Evolutionary conservation across 2,888 invertebrate genomes (phyloP).

Genomic region (Therioaphis trifolii): DNA sequence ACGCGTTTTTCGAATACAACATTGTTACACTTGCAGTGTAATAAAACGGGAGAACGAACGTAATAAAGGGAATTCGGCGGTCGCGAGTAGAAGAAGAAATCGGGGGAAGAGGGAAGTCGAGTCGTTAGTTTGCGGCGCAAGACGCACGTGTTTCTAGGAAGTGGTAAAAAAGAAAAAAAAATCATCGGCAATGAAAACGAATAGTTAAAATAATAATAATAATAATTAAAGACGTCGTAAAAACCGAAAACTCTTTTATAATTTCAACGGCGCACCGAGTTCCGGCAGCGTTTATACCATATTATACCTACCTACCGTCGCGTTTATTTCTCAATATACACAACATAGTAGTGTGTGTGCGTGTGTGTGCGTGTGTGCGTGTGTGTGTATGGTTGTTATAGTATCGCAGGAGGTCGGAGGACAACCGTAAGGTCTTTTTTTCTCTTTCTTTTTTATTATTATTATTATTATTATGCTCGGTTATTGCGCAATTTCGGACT

Average conservation of each 20-base stretch:
- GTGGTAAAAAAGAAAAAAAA: neutral
- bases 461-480: neutral
- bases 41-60: too few species aligned
- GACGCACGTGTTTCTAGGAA: slow-evolving; percentile 15
- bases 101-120: too few species aligned
- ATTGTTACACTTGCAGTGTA: too few species aligned
- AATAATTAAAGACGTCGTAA: slow-evolving; percentile 33
- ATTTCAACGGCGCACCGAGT: slow-evolving; percentile 16
- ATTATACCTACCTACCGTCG: neutral
- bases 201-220: too few species aligned
- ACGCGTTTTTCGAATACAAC: too few species aligned
- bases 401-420: too few species aligned
- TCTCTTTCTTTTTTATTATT: neutral
- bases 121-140: too few species aligned
- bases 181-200: neutral
- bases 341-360: neutral
- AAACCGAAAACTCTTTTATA: slow-evolving; percentile 21
- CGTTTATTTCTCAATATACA: too few species aligned
- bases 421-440: slow-evolving; percentile 1
- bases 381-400: too few species aligned
- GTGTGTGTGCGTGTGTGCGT: neutral
- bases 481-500: neutral
- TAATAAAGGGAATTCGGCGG: too few species aligned
- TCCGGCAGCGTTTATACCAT: neutral
- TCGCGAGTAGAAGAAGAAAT: too few species aligned